Base-by-base conservation (phyloP, 2,888 invertebrate species). In the Macrosoma leucophasiata region DNA sequence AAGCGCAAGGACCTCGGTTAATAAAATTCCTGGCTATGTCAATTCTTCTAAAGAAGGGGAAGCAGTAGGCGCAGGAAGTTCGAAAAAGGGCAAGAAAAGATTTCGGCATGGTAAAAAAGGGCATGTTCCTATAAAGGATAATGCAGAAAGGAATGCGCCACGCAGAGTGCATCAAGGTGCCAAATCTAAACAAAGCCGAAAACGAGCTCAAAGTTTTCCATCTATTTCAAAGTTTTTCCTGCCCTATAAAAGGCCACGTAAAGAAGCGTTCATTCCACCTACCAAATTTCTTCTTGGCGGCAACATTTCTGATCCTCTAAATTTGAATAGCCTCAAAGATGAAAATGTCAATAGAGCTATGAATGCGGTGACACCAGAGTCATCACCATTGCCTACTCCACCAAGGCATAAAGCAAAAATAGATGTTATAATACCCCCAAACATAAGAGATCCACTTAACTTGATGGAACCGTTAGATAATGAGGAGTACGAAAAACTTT, bases 281-380 rank as follows among this genome's bases (percentile, higher is more conserved):
- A 95, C 95, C 1, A 96, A 96, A 71, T 97, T 98, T 75, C 79
- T 96, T 3, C 87, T 97, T 2, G 98, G 97, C 24, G 98, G 97
- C 5, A 97, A 96, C 71, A 97, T 97, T 49, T 92, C 92, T 49
- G 98, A 98, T 85, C 98, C 97, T 0, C 77, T 98, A 25, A 98
- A 98, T 79, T 77, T 98, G 40, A 96, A 95, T 62, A 96, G 96
- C 62, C 86, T 98, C 54, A 94, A 91, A 72, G 91, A 93, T 65
- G 92, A 92, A 63, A 91, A 91, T 52, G 84, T 90, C 11, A 90
- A 90, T 55, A 85, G 91, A 49, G 91, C 91, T 4, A 91, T 94
- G 87, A 94, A 94, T 75, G 92, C 93, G n/a, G 91, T 92, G 0
- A 97, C 97, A 9, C 97, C 97, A 31, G 92, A 94, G 59, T 95